These are phyloP conservation scores for Chunga burmeisteri DNA, from an alignment of 2,113 vertebrate species.

Conservation along the genomic window DNA sequence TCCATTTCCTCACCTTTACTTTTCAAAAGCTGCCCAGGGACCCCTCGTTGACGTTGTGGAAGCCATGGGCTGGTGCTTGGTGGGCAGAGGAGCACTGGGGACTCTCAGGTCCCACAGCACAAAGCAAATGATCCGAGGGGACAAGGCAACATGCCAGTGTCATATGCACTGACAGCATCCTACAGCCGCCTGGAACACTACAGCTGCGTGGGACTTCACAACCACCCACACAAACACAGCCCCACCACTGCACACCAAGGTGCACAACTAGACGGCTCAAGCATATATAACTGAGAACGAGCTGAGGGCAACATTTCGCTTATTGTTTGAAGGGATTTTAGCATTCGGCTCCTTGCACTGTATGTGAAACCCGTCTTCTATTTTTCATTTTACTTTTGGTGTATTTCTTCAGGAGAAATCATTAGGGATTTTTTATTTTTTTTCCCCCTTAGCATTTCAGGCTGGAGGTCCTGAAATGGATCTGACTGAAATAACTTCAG, in stretches of 20 bases:
- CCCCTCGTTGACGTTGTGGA: fast-evolving
- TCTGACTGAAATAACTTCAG: background rate
- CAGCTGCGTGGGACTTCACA: fast-evolving
- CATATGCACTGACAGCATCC: background rate
- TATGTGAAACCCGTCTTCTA: background rate
- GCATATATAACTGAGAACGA: background rate
- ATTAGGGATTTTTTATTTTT: background rate
- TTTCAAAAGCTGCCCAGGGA: background rate
- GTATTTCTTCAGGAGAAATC: background rate
- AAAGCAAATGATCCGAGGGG: background rate
- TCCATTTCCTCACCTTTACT: background rate
- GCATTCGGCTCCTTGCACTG: background rate
- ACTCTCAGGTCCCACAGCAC: background rate
- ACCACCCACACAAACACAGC: background rate
- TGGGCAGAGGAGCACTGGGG: background rate
- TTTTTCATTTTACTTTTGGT: background rate
- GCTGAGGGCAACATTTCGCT: background rate
- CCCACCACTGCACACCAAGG: background rate
- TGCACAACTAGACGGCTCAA: background rate
- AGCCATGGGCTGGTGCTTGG: background rate
- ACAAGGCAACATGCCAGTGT: fast-evolving
- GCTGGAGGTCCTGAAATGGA: background rate
- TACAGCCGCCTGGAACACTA: fast-evolving
- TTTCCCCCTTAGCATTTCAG: background rate
- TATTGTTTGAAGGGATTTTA: background rate